Evolutionary conservation across 2,888 invertebrate species (phyloP), one percentile per base, ranked within the genome.

Genomic region (Acanthosepion pharaonis): DNA sequence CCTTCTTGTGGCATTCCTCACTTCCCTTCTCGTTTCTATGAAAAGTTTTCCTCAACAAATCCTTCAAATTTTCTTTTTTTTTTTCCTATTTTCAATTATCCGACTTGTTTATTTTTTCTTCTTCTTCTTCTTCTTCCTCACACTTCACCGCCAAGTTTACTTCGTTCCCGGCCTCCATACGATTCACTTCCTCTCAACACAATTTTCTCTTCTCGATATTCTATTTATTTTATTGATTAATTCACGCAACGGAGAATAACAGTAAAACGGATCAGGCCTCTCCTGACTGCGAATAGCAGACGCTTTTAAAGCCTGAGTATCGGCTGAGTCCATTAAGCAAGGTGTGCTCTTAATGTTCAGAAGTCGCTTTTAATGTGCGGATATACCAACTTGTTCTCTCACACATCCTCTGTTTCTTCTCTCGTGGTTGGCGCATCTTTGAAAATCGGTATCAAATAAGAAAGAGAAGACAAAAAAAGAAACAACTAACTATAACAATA

Each of bases 291-390:
- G 78, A 78, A 78, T 33, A 78, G n/a, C 78, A 78, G 78, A 78
- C 78, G 78, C 78, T 78, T 78, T 78, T 78, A 78, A 78, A 78
- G 78, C 78, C 33, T 33, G 78, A 78, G 78, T 78, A 78, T 78
- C n/a, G 78, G 78, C n/a, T 78, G 78, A 23, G 78, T 78, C 78
- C 78, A 78, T 78, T 78, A 78, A 33, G 9, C n/a, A n/a, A 78
- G 78, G 78, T 78, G 78, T 9, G 78, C n/a, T 78, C 78, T 15
- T n/a, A 78, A 78, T 78, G 78, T 78, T 59, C 78, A 78, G 78
- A n/a, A 78, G 78, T 33, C n/a, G n/a, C 78, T 78, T 78, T 78
- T 78, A 78, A 78, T 78, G n/a, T n/a, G n/a, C n/a, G 78, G n/a
- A n/a, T n/a, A 78, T 33, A 78, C 78, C 78, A 78, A 33, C 15